Evolutionary conservation across 2,113 vertebrate genomes (phyloP).

Genomic region (Rhinolophus sinicus): DNA sequence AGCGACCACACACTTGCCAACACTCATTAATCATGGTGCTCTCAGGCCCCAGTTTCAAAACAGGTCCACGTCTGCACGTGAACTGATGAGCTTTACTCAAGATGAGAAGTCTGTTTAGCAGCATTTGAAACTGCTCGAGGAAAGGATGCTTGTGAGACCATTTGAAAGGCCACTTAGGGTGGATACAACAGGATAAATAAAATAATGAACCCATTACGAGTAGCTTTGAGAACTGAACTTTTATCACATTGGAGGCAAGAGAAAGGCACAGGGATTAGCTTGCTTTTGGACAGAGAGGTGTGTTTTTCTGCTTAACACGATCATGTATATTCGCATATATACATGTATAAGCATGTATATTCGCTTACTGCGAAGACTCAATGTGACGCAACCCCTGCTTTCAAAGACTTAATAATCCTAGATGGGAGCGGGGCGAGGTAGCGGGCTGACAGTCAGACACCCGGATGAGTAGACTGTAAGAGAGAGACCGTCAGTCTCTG

Average conservation of each 20-base stretch:
- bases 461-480: fast-evolving
- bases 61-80: fast-evolving
- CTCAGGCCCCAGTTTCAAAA: neutral
- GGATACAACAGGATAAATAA: neutral
- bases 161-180: neutral
- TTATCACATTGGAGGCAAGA: neutral
- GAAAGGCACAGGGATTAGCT: neutral
- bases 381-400: neutral
- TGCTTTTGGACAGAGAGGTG: neutral
- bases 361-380: neutral
- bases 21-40: fast-evolving
- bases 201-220: neutral
- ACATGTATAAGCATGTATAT: too few relatives aligned
- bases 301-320: neutral
- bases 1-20: fast-evolving
- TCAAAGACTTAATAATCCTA: neutral
- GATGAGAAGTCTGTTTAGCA: neutral
- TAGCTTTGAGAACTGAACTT: neutral
- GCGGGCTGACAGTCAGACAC: neutral
- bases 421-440: neutral
- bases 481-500: too few relatives aligned
- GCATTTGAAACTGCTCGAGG: neutral
- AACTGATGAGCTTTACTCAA: neutral
- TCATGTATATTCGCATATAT: too few relatives aligned
- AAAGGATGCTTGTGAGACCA: neutral